A percentile compares a stretch with the other conserved stretches of the same genome.
Conservation (phyloP, 2,797 vertebrate genomes). For the Kryptopterus vitreolus region DNA sequence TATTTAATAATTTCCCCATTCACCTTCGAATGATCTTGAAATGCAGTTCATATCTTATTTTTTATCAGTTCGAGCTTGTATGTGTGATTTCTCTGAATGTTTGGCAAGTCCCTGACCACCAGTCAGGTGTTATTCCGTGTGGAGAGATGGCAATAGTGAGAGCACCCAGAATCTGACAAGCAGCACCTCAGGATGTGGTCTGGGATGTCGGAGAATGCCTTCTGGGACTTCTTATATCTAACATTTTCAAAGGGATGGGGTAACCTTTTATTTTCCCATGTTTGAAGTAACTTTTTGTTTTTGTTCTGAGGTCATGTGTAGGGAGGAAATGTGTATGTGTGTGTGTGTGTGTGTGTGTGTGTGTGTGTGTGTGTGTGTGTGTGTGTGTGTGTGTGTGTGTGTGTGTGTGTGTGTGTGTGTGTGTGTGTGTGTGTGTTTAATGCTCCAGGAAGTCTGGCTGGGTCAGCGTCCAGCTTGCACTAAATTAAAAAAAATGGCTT, state of each 20-base stretch:
- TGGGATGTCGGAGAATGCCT: slow-evolving; percentile 3
- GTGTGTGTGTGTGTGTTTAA: neutral
- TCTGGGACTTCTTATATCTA: neutral
- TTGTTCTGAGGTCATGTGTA: neutral
- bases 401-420: neutral
- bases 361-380: slow-evolving; percentile 2
- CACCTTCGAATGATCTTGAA: neutral
- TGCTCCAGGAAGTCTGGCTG: neutral
- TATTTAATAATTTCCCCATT: neutral
- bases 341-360: neutral
- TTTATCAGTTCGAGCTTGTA: slow-evolving; percentile 2
- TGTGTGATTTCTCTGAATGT: slow-evolving; percentile 17
- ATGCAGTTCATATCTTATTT: neutral
- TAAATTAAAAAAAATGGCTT: neutral
- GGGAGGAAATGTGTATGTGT: neutral
- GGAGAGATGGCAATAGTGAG: neutral
- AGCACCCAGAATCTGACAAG: slow-evolving; percentile 32
- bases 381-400: slow-evolving; percentile 1
- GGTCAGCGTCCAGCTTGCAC: neutral
- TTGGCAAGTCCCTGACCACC: neutral
- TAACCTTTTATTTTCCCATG: slow-evolving; percentile 9
- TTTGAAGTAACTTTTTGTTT: neutral
- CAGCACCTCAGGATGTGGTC: neutral
- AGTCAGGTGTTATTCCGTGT: neutral
- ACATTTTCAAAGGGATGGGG: slow-evolving; percentile 24